Conservation (phyloP, 64 coral and sea anemone species). For the Cladopsammia gracilis region DNA sequence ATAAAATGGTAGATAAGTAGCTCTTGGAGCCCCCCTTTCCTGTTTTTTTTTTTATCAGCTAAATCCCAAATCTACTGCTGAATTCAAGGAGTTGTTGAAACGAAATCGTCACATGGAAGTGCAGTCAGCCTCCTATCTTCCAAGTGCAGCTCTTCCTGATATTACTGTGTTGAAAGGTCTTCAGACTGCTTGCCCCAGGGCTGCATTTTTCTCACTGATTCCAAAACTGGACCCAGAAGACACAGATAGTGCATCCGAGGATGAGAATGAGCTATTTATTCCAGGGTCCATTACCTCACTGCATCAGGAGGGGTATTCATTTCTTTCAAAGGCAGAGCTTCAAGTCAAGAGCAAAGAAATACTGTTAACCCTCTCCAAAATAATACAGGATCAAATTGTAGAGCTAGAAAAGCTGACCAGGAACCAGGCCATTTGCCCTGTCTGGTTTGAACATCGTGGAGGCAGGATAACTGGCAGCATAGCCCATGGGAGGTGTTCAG, state of each 20-base stretch:
- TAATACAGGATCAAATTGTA: constrained; percentile 15
- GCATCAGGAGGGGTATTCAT: constrained; percentile 22
- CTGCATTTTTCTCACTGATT: constrained; percentile 34
- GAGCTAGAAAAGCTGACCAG: constrained; percentile 51
- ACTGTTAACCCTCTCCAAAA: constrained; percentile 46
- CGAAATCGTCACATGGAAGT: constrained; percentile 39
- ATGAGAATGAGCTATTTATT: constrained; percentile 27
- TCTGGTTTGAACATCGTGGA: constrained; percentile 59
- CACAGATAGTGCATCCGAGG: constrained; percentile 24
- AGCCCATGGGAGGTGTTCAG: constrained; percentile 33
- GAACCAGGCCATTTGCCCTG: constrained; percentile 42
- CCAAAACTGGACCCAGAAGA: constrained; percentile 39
- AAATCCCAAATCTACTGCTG: constrained; percentile 40
- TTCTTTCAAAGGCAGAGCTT: constrained; percentile 20
- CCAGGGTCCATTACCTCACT: constrained; percentile 25
- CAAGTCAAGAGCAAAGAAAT: constrained; percentile 47
- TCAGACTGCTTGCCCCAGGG: constrained; percentile 12
- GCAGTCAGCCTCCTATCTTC: constrained; percentile 15
- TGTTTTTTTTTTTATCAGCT: constrained; percentile 42
- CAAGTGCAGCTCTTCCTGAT: constrained; percentile 21
- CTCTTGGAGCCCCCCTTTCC: not conserved
- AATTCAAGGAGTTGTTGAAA: constrained; percentile 40
- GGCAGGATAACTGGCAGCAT: constrained; percentile 55
- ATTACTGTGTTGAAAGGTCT: constrained; percentile 24
- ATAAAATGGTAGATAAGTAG: constrained; percentile 29